Evolutionary conservation across 2,888 invertebrate genomes (phyloP).

Genomic region (Heliconius ethilla): DNA sequence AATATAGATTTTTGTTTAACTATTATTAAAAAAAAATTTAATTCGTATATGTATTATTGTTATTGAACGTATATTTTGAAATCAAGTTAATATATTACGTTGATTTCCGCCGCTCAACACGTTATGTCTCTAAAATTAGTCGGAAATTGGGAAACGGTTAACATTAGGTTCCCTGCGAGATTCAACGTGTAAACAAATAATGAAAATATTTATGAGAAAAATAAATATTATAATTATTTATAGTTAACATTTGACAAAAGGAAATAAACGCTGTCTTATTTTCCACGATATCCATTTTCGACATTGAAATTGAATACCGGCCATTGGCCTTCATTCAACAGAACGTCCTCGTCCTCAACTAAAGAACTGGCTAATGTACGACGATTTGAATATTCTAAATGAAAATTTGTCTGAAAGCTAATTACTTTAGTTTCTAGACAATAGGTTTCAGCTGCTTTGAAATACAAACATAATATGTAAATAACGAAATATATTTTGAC

Average conservation of each 20-base stretch:
- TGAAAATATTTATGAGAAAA: background rate
- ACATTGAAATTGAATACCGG: conserved; percentile 12
- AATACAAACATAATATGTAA: conserved; percentile 11
- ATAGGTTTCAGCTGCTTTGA: conserved; percentile 15
- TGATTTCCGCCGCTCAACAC: too few relatives aligned
- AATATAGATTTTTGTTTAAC: background rate
- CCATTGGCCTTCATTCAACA: conserved; percentile 14
- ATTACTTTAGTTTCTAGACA: conserved; percentile 20
- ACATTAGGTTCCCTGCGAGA: too few relatives aligned
- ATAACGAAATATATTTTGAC: background rate
- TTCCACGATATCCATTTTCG: background rate
- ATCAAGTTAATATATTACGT: too few relatives aligned
- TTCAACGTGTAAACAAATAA: too few relatives aligned
- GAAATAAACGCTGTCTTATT: background rate
- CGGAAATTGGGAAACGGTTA: too few relatives aligned
- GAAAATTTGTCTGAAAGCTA: conserved; percentile 15
- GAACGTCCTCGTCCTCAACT: conserved; percentile 2
- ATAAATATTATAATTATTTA: background rate
- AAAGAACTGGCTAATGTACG: conserved; percentile 12
- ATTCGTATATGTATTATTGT: too few relatives aligned
- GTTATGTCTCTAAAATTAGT: too few relatives aligned
- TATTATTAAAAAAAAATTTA: too few relatives aligned
- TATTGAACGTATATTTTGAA: too few relatives aligned
- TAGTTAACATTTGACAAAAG: background rate
- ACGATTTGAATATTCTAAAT: conserved; percentile 12